A percentile compares a stretch with the other conserved stretches of the same genome.
These are phyloP conservation scores for Echiichthys vipera DNA, from an alignment of 2,797 vertebrate species.

Conservation along the genomic window DNA sequence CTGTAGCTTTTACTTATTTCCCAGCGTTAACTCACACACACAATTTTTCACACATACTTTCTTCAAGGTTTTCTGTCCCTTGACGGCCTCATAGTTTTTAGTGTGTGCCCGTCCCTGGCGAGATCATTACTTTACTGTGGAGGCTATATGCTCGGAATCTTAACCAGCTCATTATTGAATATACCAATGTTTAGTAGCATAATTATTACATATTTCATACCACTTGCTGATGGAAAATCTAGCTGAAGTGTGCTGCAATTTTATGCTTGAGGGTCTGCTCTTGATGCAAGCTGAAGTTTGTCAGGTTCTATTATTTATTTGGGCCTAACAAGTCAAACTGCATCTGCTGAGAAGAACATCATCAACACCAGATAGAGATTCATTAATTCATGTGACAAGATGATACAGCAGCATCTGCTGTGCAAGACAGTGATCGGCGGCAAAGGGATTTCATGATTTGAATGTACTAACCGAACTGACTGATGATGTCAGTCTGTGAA, in stretches of 20 bases:
- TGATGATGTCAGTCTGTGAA: constrained; percentile 31
- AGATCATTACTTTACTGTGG: constrained; percentile 74
- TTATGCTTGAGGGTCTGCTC: constrained; percentile 69
- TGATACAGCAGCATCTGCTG: constrained; percentile 69
- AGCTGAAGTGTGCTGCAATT: constrained; percentile 67
- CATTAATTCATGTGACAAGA: constrained; percentile 78
- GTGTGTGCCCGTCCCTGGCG: constrained; percentile 52
- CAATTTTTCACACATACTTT: constrained; percentile 38
- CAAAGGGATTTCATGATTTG: constrained; percentile 47
- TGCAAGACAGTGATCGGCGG: constrained; percentile 66
- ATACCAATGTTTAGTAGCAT: constrained; percentile 76
- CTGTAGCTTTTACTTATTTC: constrained; percentile 12
- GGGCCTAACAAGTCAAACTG: constrained; percentile 72
- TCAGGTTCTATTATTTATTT: constrained; percentile 78
- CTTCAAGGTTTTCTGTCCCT: constrained; percentile 66
- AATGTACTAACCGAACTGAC: constrained; percentile 30
- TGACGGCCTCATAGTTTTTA: constrained; percentile 56
- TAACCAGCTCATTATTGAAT: constrained; percentile 77
- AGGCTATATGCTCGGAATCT: constrained; percentile 71
- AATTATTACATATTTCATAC: constrained; percentile 79
- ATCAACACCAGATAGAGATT: constrained; percentile 65
- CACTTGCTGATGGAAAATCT: constrained; percentile 63
- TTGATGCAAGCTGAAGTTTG: constrained; percentile 73
- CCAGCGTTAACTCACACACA: constrained; percentile 1
- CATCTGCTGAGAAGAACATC: constrained; percentile 71